Evolutionary conservation across 2,888 invertebrate species (phyloP).

Genomic region (Marasmarcha lunaedactyla): DNA sequence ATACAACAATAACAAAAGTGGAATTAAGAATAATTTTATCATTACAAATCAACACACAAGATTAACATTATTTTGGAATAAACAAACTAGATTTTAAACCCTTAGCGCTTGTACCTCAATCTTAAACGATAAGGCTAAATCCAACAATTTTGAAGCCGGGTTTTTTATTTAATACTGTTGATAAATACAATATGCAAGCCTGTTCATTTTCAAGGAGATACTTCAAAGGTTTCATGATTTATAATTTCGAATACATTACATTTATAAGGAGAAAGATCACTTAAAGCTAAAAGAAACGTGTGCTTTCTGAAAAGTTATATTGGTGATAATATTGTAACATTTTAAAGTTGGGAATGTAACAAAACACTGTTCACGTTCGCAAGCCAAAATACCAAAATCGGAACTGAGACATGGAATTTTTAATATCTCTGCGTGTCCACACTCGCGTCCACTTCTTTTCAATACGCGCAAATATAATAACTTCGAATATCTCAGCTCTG

Average conservation of each 20-base stretch:
- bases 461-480: no score
- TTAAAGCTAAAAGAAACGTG: neutral
- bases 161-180: neutral
- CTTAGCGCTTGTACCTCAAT: neutral
- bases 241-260: slow-evolving; percentile 1
- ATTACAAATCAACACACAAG: neutral
- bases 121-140: neutral
- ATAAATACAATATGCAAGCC: neutral
- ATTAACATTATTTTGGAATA: neutral
- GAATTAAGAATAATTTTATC: neutral
- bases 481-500: no score
- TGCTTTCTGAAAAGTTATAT: neutral
- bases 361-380: neutral
- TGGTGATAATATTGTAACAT: neutral
- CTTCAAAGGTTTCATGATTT: neutral
- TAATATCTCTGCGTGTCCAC: neutral
- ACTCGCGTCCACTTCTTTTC: neutral
- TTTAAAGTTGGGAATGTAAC: neutral
- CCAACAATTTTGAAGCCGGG: neutral
- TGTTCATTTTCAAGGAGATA: neutral
- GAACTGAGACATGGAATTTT: neutral
- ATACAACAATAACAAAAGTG: neutral
- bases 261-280: neutral
- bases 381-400: no score
- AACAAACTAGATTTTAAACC: neutral